Percentiles rank a stretch among this genome's conserved stretches.
These are phyloP conservation scores for Alloscopus bannaensis DNA, from an alignment of 2,888 invertebrate species.

Conservation along the genomic window DNA sequence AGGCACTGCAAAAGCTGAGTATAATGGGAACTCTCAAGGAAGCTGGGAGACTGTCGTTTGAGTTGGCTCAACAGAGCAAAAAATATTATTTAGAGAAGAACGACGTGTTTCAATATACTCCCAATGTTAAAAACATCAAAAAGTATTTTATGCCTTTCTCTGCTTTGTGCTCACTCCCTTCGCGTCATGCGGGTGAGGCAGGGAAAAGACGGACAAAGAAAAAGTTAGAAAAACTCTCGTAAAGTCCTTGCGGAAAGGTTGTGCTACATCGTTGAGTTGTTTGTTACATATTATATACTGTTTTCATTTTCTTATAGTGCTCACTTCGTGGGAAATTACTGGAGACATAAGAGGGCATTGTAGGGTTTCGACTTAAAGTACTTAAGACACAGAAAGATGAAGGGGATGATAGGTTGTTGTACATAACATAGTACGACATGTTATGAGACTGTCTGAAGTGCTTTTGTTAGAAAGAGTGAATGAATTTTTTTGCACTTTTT, in stretches of 20 bases:
- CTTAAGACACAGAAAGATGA: background rate
- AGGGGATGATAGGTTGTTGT: background rate
- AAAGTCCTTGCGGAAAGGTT: background rate
- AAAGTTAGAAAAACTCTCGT: background rate
- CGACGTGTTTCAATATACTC: background rate
- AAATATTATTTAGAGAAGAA: background rate
- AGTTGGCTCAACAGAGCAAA: background rate
- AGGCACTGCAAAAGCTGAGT: background rate
- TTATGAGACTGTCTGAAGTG: no score
- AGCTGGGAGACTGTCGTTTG: no score
- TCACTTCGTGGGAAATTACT: slow-evolving; percentile 9
- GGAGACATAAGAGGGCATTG: background rate
- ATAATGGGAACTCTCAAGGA: background rate
- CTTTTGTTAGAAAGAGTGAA: no score
- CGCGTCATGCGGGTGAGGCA: background rate
- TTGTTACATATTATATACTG: background rate
- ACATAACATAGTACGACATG: no score
- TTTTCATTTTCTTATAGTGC: background rate
- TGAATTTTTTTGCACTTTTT: no score
- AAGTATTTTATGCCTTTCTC: background rate
- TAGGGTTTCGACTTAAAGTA: background rate
- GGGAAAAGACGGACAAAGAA: slow-evolving; percentile 3
- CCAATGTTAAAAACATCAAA: background rate
- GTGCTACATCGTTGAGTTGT: background rate
- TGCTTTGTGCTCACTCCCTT: background rate